Evolutionary conservation across 2,888 invertebrate genomes (phyloP).

Genomic region (Punctoribates punctum): DNA sequence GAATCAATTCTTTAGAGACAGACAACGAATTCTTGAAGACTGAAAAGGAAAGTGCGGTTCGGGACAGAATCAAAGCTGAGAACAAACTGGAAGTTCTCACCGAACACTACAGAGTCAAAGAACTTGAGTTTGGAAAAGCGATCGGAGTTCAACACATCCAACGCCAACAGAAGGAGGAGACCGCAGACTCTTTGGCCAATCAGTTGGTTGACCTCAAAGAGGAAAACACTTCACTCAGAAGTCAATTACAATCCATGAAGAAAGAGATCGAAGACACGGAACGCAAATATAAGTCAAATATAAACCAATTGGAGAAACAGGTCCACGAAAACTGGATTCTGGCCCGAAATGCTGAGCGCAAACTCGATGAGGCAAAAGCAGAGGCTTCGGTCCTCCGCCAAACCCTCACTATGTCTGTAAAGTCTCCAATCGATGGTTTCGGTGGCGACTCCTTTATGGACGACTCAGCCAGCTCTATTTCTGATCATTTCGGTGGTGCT

Average conservation of each 20-base stretch:
- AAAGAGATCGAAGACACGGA: constrained; percentile 43
- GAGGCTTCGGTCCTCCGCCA: constrained; percentile 40
- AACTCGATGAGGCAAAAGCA: constrained; percentile 40
- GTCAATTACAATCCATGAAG: constrained; percentile 38
- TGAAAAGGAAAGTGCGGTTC: constrained; percentile 35
- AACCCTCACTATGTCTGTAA: constrained; percentile 37
- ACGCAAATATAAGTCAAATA: constrained; percentile 36
- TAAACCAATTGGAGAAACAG: constrained; percentile 40
- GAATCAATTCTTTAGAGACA: not conserved
- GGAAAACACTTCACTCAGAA: constrained; percentile 40
- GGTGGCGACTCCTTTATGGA: constrained; percentile 31
- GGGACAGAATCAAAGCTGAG: constrained; percentile 40
- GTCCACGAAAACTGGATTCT: constrained; percentile 43
- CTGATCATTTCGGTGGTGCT: not conserved
- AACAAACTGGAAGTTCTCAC: constrained; percentile 40
- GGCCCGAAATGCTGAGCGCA: constrained; percentile 38
- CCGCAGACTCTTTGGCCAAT: constrained; percentile 31
- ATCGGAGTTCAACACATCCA: constrained; percentile 42
- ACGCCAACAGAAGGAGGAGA: constrained; percentile 42
- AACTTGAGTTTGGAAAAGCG: constrained; percentile 41
- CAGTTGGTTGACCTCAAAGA: constrained; percentile 38
- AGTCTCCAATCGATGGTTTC: constrained; percentile 38
- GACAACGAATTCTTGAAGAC: constrained; percentile 35
- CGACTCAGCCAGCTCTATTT: constrained; percentile 40
- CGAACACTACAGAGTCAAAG: constrained; percentile 44